Base-by-base conservation (phyloP, 1,140 invertebrate genomes). In the Cydia strobilella region DNA sequence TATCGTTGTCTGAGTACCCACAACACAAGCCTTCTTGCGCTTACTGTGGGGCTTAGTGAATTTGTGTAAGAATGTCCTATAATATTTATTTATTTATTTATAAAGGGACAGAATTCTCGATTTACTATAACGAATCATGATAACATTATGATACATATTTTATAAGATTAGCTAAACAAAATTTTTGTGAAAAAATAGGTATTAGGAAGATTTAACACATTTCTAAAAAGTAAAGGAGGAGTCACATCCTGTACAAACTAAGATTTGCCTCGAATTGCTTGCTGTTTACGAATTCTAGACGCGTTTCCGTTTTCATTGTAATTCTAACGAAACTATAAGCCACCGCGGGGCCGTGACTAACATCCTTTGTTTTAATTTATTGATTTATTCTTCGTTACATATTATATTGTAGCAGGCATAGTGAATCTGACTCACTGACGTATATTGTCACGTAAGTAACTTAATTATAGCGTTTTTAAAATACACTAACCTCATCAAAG, bases 401-500 rank as follows among this genome's bases (percentile, higher is more conserved):
- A 23, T 59, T 59, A 59, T 59, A 59, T 23, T 23, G 18, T 23
- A 59, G 18, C 9, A 59, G 54, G 5, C 54, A 10, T 1, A 10
- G 18, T 54, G n/a, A n/a, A 54, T 18, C 18, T 59, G 54, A 59
- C 54, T 59, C 54, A 59, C 20, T 20, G 6, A 23, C 9, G 15
- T 54, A 25, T 13, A 15, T 76, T 13, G n/a, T 62, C 1, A 13
- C 62, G 35, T 9, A 42, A 4, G 10, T 73, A 66, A 48, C n/a
- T 27, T 62, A 31, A 54, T 76, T 54, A 73, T 62, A 74, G 42
- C 4, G 12, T 23, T 27, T 15, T n/a, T 4, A 20, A 39, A 65
- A 18, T 27, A 20, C 27, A 85, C 81, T 86, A 79, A 97, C 96
- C 94, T 98, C 96, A 94, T 99, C 98, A 94, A 99, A 99, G 93